These are phyloP conservation scores for Temnothorax ravouxi DNA, from an alignment of 2,888 invertebrate genomes.

Conservation along the genomic window DNA sequence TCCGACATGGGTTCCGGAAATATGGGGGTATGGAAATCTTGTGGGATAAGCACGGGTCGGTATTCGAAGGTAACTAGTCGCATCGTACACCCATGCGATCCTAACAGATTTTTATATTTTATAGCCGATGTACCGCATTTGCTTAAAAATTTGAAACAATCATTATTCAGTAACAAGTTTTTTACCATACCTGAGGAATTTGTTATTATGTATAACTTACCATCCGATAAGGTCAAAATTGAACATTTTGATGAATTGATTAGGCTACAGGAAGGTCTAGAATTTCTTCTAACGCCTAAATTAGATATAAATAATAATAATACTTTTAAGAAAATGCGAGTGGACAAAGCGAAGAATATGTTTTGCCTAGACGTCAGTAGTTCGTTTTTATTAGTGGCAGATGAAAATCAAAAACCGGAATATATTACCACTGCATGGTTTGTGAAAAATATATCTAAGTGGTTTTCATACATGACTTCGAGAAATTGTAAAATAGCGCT, in stretches of 20 bases:
- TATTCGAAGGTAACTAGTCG: too few species aligned
- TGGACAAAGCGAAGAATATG: conserved; percentile 4
- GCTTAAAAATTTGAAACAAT: too few species aligned
- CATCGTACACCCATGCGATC: too few species aligned
- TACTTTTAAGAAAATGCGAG: conserved; percentile 5
- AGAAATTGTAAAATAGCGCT: background rate
- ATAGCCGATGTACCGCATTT: too few species aligned
- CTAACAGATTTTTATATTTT: too few species aligned
- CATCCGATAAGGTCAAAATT: background rate
- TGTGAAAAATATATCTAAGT: background rate
- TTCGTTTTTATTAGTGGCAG: background rate
- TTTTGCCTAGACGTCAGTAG: background rate
- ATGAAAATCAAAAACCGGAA: too few species aligned
- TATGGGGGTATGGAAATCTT: too few species aligned
- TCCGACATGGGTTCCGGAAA: too few species aligned
- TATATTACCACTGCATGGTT: too few species aligned
- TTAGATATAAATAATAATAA: conserved; percentile 20
- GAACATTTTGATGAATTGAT: background rate
- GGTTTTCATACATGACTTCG: conserved; percentile 17
- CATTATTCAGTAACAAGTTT: too few species aligned
- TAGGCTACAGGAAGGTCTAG: background rate
- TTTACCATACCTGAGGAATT: background rate
- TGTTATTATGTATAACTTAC: background rate
- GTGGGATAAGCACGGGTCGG: too few species aligned
- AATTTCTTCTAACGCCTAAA: background rate